Evolutionary conservation across 2,113 vertebrate genomes (phyloP).

Genomic region (Bubalus kerabau): DNA sequence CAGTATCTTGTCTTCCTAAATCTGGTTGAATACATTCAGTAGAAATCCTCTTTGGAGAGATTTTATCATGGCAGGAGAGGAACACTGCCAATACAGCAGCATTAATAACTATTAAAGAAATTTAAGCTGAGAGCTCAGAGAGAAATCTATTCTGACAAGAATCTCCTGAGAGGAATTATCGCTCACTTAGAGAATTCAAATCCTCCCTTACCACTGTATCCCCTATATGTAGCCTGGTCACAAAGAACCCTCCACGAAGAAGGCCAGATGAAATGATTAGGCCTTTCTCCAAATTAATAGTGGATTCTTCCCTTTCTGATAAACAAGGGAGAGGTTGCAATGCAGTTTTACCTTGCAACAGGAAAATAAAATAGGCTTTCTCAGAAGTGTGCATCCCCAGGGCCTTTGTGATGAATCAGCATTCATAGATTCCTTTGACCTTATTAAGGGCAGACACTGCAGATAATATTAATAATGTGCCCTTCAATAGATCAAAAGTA

Average conservation of each 20-base stretch:
- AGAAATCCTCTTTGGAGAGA: slow-evolving; percentile 18
- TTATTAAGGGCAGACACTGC: slow-evolving; percentile 71
- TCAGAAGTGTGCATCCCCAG: slow-evolving; percentile 31
- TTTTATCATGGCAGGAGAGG: slow-evolving; percentile 17
- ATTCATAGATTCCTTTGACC: slow-evolving; percentile 67
- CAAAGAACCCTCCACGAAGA: background rate
- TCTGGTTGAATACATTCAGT: background rate
- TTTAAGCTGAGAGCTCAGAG: slow-evolving; percentile 13
- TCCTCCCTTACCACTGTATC: background rate
- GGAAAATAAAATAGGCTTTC: slow-evolving; percentile 66
- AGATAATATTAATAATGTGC: slow-evolving; percentile 72
- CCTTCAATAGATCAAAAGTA: slow-evolving; percentile 59
- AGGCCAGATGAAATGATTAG: slow-evolving; percentile 17
- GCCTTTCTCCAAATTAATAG: slow-evolving; percentile 52
- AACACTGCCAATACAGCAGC: background rate
- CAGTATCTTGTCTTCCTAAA: background rate
- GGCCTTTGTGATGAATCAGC: slow-evolving; percentile 66
- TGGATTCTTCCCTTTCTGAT: slow-evolving; percentile 42
- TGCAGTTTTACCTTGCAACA: slow-evolving; percentile 26
- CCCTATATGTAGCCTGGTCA: background rate
- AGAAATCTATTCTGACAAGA: slow-evolving; percentile 40
- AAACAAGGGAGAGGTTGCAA: slow-evolving; percentile 28
- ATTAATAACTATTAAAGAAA: slow-evolving; percentile 64
- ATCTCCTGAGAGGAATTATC: slow-evolving; percentile 40
- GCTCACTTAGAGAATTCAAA: slow-evolving; percentile 40